phyloP scores from a whole-genome alignment of 2,888 invertebrate species.

The Sinotaia quadrata region DNA sequence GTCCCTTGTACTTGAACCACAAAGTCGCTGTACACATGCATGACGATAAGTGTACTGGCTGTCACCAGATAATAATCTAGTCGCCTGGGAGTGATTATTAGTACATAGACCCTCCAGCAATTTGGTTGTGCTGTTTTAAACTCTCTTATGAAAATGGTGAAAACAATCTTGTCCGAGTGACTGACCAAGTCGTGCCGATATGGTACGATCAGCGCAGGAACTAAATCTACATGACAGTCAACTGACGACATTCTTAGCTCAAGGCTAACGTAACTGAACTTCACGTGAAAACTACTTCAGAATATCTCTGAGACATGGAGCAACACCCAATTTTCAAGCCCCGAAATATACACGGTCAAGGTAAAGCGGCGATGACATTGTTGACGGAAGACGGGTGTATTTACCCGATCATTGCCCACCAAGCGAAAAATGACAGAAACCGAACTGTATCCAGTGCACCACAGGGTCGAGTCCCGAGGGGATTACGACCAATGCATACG shows the following conservation, averaged over 20 bases:
- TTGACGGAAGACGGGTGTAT: slow-evolving; percentile 57
- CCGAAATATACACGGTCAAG: slow-evolving; percentile 48
- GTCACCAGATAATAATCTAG: too few relatives aligned
- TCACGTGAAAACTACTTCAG: neutral
- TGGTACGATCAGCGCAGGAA: too few relatives aligned
- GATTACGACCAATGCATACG: slow-evolving; percentile 61
- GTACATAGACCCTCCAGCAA: too few relatives aligned
- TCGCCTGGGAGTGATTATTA: too few relatives aligned
- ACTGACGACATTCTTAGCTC: neutral
- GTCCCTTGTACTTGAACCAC: too few relatives aligned
- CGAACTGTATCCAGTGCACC: slow-evolving; percentile 49
- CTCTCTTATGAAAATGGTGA: too few relatives aligned
- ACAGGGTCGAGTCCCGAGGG: slow-evolving; percentile 37
- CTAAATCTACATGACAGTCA: too few relatives aligned
- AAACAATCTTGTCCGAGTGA: too few relatives aligned
- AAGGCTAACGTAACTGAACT: neutral
- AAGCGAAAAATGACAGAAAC: slow-evolving; percentile 49
- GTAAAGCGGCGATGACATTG: slow-evolving; percentile 55
- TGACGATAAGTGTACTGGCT: too few relatives aligned
- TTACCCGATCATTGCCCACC: slow-evolving; percentile 57
- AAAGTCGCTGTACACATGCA: too few relatives aligned
- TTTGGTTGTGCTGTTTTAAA: too few relatives aligned
- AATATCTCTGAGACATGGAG: slow-evolving; percentile 1
- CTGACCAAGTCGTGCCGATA: too few relatives aligned
- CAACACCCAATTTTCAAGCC: slow-evolving; percentile 29